Evolutionary conservation across 2,113 vertebrate genomes (phyloP), one percentile per base, ranked within the genome.

Genomic region (Peromyscus maniculatus): DNA sequence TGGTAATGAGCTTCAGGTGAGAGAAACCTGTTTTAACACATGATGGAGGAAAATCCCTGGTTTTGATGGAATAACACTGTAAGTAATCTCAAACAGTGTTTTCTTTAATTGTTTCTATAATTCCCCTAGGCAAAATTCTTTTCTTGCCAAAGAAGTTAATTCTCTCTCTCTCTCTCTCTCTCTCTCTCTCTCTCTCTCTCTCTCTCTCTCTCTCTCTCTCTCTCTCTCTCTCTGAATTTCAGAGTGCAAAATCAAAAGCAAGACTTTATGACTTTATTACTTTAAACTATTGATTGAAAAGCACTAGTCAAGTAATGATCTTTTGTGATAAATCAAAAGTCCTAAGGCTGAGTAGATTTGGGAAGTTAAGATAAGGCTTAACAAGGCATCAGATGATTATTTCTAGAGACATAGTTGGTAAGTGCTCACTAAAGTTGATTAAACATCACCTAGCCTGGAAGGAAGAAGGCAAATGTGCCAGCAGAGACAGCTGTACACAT

Each of bases 51-150:
- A 11, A 83, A 75, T 36, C 22, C 19, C 1, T 67, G 0, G 33
- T 87, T 95, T 88, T 71, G 26, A 66, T 15, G 7, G 46, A 75
- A 71, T 52, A 28, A 1, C 26, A 39, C 59, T 93, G 64, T 83
- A 71, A 88, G 12, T 86, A 43, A 94, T 79, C 21, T 91, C 49
- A 94, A 80, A 75, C 62, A 46, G 16, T 22, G 46, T 69, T 77
- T 94, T 86, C 57, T 66, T 96, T 87, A 33, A 87, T 43, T 69
- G 31, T 79, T 93, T 93, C n/a, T 39, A 66, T n/a, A 91, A 17
- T 95, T 57, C 22, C 39, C 83, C 87, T 88, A 84, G n/a, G 62
- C 6, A 89, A 91, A 86, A 87, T 46, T 87, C 5, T 49, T 55
- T 3, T 94, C 24, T 86, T 71, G 3, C 12, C 57, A 72, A 10